Percentiles rank a stretch among this genome's conserved stretches.
Evolutionary conservation across 2,888 invertebrate genomes (phyloP).

Genomic region (Habrosyne pyritoides): DNA sequence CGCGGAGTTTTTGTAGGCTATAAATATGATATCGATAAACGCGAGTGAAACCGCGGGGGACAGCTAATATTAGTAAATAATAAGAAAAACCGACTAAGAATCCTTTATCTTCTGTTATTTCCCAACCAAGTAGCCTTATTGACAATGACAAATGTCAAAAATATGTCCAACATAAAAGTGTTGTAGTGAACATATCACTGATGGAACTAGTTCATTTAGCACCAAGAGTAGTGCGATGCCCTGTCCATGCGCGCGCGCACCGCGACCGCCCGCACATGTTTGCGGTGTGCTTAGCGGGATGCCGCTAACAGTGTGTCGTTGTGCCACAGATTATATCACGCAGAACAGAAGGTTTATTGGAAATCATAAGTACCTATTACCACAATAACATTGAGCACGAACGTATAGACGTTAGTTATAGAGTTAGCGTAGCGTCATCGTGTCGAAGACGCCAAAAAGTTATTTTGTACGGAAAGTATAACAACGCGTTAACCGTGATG

Average conservation of each 20-base stretch:
- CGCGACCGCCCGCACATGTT: constrained; percentile 75
- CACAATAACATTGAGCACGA: too few species aligned
- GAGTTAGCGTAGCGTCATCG: too few species aligned
- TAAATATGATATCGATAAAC: too few species aligned
- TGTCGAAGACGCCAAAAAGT: too few species aligned
- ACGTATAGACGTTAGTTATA: too few species aligned
- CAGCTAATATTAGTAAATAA: too few species aligned
- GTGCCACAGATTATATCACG: constrained; percentile 37
- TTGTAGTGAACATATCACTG: constrained; percentile 4
- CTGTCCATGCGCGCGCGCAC: constrained; percentile 50
- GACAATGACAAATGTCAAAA: constrained; percentile 1
- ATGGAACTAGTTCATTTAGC: constrained; percentile 78
- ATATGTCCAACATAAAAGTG: neutral
- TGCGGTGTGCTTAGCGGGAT: constrained; percentile 71
- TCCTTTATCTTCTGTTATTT: neutral
- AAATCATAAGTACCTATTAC: constrained; percentile 9
- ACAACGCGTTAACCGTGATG: too few species aligned
- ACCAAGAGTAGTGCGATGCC: constrained; percentile 65
- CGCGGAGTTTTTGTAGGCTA: too few species aligned
- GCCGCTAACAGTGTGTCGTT: constrained; percentile 69
- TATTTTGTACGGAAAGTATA: too few species aligned
- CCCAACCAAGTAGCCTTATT: neutral
- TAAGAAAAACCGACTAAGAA: too few species aligned
- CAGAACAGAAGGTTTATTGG: constrained; percentile 16
- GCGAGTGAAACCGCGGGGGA: too few species aligned